Conservation (phyloP, 2,113 vertebrate species). For the Diphyllodes magnificus region DNA sequence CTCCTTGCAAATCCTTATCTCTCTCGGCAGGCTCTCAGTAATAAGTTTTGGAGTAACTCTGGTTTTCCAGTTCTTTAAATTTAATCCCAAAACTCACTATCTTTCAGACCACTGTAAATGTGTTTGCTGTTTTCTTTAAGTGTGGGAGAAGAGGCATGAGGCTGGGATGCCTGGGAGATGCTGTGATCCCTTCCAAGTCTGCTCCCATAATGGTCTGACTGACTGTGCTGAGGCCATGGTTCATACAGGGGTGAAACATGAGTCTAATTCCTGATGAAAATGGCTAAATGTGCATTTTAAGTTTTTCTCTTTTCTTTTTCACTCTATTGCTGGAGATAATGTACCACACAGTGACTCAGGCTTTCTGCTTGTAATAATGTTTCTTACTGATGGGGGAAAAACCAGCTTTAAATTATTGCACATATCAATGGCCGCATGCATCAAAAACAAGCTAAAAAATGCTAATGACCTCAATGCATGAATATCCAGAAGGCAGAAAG, state of each 20-base stretch:
- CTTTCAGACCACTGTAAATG: background rate
- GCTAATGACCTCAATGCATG: conserved; percentile 14
- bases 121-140: background rate
- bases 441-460: conserved; percentile 38
- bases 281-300: background rate
- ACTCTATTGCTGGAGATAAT: background rate
- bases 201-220: background rate
- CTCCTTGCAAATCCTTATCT: background rate
- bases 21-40: background rate
- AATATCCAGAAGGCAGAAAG: conserved; percentile 39
- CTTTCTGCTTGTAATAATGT: conserved; percentile 19
- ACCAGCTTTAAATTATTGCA: background rate
- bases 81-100: background rate
- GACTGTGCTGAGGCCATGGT: background rate
- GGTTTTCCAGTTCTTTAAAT: background rate
- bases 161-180: background rate
- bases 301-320: background rate
- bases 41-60: background rate
- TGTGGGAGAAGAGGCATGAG: background rate
- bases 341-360: background rate
- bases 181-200: background rate
- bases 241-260: background rate
- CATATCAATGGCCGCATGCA: background rate
- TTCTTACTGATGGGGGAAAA: conserved; percentile 30
- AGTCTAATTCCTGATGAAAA: background rate